Base-by-base conservation (phyloP, 2,113 vertebrate species). In the Elaphurus davidianus region DNA sequence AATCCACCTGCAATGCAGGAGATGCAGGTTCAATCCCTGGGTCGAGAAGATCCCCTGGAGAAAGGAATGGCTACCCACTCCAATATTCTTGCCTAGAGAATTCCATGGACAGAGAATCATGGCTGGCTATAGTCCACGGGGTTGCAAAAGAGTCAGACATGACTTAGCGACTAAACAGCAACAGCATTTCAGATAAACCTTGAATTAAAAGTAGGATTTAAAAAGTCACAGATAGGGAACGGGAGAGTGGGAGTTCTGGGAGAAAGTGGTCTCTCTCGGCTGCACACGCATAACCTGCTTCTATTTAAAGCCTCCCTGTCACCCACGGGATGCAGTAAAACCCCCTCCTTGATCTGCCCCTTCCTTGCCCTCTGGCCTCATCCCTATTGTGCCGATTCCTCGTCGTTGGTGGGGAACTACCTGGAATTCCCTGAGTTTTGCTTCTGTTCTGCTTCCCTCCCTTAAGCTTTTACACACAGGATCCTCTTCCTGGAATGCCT, bases 401-500 rank as follows among this genome's bases (percentile, higher is more conserved):
- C 52, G 62, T 2, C 25, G 11, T 25, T 8, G 71, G 10, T 3
- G 1, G 40, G 17, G 5, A n/a, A 17, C 2, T 1, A 30, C 52
- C 17, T 57, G 17, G 5, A 45, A 23, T 84, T 74, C n/a, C 5
- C 43, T 43, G 28, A 17, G 3, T 7, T 52, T 54, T 78, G 16
- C 36, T 47, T 78, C 55, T 84, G 25, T 40, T 95, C 43, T 64
- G 25, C 30, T 87, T 82, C 23, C 7, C 45, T 12, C 45, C 43
- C 84, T 93, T 12, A 52, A 13, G n/a, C 71, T 87, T 52, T 36
- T 6, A 28, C 9, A 2, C 55, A 52, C 13, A 5, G n/a, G n/a
- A 30, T 76, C 64, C 82, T 30, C 16, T 30, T 55, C 43, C 23
- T 17, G 19, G 40, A 54, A 47, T 0, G 7, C 40, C 71, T 15